Conservation (phyloP, 1,140 invertebrate species). For the Hormaphis cornu region DNA sequence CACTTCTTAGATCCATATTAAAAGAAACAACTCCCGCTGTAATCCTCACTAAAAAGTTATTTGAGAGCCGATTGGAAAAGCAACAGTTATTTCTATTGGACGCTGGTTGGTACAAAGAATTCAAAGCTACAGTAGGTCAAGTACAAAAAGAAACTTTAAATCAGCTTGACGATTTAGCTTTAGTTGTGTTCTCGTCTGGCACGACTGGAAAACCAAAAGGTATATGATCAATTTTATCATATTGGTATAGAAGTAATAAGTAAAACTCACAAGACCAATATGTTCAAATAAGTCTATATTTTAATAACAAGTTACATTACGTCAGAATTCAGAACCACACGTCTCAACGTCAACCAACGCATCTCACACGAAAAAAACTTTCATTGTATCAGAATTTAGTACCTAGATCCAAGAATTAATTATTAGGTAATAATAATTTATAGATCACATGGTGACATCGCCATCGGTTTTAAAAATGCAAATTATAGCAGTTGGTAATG, state of each 20-base stretch:
- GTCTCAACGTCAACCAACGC: too few species aligned
- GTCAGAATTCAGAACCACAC: too few species aligned
- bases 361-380: too few species aligned
- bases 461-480: too few species aligned
- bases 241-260: neutral
- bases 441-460: too few species aligned
- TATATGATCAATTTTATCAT: conserved; percentile 9
- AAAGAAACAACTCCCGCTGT: conserved; percentile 35
- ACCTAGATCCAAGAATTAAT: too few species aligned
- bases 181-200: conserved; percentile 47
- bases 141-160: neutral
- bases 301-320: too few species aligned
- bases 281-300: too few species aligned
- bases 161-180: conserved; percentile 43
- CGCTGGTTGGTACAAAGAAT: conserved; percentile 31
- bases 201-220: conserved; percentile 52
- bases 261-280: neutral
- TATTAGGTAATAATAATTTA: too few species aligned
- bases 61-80: conserved; percentile 10
- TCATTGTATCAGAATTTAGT: too few species aligned
- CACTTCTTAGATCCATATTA: conserved; percentile 35
- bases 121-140: neutral
- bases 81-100: conserved; percentile 32
- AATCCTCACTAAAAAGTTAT: conserved; percentile 36
- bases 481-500: too few species aligned